Evolutionary conservation across 92 coral and sea anemone genomes (phyloP).

Genomic region (Phenganax subtilis): DNA sequence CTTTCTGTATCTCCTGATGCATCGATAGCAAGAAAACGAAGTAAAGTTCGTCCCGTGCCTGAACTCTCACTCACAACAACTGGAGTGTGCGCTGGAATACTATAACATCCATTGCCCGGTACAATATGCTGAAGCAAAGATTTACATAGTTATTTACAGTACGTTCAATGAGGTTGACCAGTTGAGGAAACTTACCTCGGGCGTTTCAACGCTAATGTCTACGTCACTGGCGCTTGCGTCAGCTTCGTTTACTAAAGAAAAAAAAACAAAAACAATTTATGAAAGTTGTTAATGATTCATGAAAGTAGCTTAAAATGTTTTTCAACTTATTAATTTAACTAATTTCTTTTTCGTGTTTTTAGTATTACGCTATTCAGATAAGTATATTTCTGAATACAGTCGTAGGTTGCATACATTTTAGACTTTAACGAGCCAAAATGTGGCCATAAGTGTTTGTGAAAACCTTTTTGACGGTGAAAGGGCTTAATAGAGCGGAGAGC

Average conservation of each 20-base stretch:
- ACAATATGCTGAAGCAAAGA: conserved; percentile 52
- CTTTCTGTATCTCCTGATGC: conserved; percentile 94
- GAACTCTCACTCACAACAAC: conserved; percentile 79
- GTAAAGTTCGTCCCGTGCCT: conserved; percentile 84
- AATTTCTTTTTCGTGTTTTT: no score
- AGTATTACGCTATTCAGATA: no score
- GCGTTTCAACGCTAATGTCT: conserved; percentile 81
- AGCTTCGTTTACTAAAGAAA: conserved; percentile 55
- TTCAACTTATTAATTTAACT: no score
- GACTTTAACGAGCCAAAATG: no score
- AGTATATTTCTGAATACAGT: no score
- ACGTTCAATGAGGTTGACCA: background rate
- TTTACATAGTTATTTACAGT: background rate
- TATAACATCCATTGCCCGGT: conserved; percentile 83
- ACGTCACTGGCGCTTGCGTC: conserved; percentile 98
- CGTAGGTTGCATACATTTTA: no score
- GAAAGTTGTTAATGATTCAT: background rate
- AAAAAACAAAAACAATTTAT: background rate
- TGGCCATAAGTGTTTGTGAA: no score
- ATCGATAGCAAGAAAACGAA: conserved; percentile 77
- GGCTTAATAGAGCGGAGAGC: no score
- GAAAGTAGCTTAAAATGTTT: no score
- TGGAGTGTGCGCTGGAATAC: conserved; percentile 88
- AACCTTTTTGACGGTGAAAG: no score
- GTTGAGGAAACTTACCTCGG: conserved; percentile 49